These are phyloP conservation scores for Plestiodon gilberti DNA, from an alignment of 2,113 vertebrate genomes.

Conservation along the genomic window DNA sequence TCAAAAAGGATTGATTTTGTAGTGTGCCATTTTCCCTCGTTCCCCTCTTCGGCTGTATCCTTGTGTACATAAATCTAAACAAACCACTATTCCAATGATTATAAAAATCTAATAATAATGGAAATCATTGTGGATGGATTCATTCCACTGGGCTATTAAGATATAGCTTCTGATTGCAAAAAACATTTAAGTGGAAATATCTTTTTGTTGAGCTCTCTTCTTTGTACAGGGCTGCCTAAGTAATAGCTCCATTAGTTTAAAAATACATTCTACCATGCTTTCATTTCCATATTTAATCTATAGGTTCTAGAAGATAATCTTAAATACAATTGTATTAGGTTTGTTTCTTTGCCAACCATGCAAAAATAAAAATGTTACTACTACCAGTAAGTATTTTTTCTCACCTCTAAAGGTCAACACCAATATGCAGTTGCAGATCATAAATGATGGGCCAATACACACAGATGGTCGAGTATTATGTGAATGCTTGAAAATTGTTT, in stretches of 20 bases:
- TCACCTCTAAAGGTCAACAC: neutral
- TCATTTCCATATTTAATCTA: slow-evolving; percentile 13
- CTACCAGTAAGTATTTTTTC: neutral
- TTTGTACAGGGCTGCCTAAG: neutral
- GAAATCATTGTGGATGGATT: neutral
- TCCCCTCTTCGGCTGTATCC: neutral
- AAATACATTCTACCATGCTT: neutral
- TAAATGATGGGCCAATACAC: neutral
- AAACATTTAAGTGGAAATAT: slow-evolving; percentile 4
- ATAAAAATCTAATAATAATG: slow-evolving; percentile 2
- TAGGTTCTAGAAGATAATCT: accelerated
- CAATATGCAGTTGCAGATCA: accelerated
- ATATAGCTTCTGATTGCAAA: neutral
- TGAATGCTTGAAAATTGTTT: neutral
- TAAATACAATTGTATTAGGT: too few species aligned
- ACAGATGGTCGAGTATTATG: neutral
- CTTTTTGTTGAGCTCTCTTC: neutral
- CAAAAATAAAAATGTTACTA: neutral
- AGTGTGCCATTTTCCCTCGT: too few species aligned
- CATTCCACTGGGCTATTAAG: slow-evolving; percentile 16
- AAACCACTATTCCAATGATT: neutral
- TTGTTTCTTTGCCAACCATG: too few species aligned
- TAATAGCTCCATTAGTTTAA: neutral
- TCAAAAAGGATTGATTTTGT: neutral
- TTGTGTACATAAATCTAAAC: slow-evolving; percentile 18